Evolutionary conservation across 2,888 invertebrate genomes (phyloP).

Genomic region (Tuberolachnus salignus): DNA sequence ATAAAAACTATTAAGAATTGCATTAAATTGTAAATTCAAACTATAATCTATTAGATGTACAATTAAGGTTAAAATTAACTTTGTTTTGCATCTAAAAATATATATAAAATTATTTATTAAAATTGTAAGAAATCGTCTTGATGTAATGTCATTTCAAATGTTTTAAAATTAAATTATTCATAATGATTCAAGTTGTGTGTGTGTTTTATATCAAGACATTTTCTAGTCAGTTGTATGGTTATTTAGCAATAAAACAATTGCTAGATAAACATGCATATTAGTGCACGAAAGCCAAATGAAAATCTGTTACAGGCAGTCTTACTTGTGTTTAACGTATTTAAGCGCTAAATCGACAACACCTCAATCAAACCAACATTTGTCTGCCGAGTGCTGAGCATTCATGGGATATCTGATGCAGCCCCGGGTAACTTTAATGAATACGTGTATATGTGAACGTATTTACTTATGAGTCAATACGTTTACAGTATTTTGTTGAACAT

Average conservation of each 20-base stretch:
- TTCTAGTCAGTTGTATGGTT: conserved; percentile 39
- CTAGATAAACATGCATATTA: conserved; percentile 46
- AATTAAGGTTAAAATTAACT: background rate
- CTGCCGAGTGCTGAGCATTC: conserved; percentile 40
- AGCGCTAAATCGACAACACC: conserved; percentile 49
- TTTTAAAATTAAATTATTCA: background rate
- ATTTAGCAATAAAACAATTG: conserved; percentile 40
- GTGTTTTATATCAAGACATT: conserved; percentile 29
- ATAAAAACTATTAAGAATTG: conserved; percentile 11
- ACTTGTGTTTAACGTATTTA: conserved; percentile 53
- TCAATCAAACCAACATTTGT: conserved; percentile 42
- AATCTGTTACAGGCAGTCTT: conserved; percentile 55
- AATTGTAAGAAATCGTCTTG: conserved; percentile 6
- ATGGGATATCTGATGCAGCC: conserved; percentile 47
- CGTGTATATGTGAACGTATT: conserved; percentile 39
- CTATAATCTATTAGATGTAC: background rate
- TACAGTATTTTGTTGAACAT: conserved; percentile 36
- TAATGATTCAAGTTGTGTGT: background rate
- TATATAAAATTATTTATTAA: background rate
- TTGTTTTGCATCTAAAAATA: background rate
- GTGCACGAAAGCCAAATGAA: conserved; percentile 55
- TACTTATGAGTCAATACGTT: conserved; percentile 33
- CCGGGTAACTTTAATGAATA: conserved; percentile 52
- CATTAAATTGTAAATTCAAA: conserved; percentile 17
- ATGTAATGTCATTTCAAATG: conserved; percentile 8